phyloP scores from a whole-genome alignment of 2,797 vertebrate species.

The Enteromius fasciolatus region DNA sequence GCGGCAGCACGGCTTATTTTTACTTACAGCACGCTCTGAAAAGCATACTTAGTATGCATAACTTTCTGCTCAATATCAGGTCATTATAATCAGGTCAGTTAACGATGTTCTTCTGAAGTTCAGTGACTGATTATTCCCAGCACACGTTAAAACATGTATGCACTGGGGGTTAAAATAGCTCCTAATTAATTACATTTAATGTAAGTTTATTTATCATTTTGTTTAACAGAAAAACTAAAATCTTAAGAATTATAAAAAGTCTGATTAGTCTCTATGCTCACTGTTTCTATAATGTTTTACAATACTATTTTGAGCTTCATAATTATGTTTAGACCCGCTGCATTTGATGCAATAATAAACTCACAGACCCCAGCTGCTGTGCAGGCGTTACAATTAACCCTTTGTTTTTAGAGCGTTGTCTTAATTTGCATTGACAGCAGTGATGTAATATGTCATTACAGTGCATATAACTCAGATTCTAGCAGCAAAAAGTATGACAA shows the following conservation, averaged over 20 bases:
- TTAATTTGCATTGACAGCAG: constrained; percentile 25
- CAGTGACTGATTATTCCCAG: not conserved
- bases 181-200: not conserved
- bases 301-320: not conserved
- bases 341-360: not conserved
- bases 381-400: not conserved
- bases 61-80: constrained; percentile 39
- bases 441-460: not conserved
- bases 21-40: not conserved
- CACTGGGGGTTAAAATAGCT: not conserved
- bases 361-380: not conserved
- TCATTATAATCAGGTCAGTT: constrained; percentile 43
- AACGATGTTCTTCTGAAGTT: constrained; percentile 25
- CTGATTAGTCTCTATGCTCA: too few relatives aligned
- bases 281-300: not conserved
- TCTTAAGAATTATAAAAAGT: not conserved
- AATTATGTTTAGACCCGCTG: not conserved
- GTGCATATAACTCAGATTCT: not conserved
- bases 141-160: not conserved
- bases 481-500: not conserved
- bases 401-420: constrained; percentile 15
- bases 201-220: not conserved
- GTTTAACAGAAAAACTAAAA: too few relatives aligned
- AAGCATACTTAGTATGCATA: constrained; percentile 5
- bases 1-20: not conserved